phyloP scores from a whole-genome alignment of 2,113 vertebrate genomes.

The Motacilla tschutschensis region DNA sequence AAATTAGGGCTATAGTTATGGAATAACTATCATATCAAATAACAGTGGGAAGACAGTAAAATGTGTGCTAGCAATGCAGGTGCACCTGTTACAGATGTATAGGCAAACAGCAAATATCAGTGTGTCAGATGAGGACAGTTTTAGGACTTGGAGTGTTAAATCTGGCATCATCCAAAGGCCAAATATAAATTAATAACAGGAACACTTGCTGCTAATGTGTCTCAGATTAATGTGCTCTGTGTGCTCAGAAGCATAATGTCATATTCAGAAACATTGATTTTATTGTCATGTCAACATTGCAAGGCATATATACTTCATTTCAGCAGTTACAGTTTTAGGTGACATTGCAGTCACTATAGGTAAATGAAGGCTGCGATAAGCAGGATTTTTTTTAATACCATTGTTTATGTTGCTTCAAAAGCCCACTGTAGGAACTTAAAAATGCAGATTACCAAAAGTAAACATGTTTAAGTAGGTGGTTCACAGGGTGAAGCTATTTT shows the following conservation, averaged over 20 bases:
- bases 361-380: neutral
- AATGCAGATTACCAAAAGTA: conserved; percentile 18
- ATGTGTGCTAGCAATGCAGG: conserved; percentile 40
- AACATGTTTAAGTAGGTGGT: conserved; percentile 43
- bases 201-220: conserved; percentile 70
- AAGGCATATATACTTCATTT: conserved; percentile 38
- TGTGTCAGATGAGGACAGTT: conserved; percentile 79
- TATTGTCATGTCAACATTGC: conserved; percentile 69
- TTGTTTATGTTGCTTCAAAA: conserved; percentile 29
- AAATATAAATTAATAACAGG: conserved; percentile 75
- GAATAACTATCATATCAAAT: conserved; percentile 47
- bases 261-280: conserved; percentile 68
- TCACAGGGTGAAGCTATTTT: conserved; percentile 50
- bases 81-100: conserved; percentile 83
- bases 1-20: conserved; percentile 51
- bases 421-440: neutral
- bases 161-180: conserved; percentile 72
- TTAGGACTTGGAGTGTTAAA: conserved; percentile 62
- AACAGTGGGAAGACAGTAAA: conserved; percentile 51
- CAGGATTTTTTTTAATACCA: neutral
- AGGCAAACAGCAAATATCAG: conserved; percentile 74
- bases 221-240: conserved; percentile 57
- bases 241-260: conserved; percentile 56
- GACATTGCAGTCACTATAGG: neutral
- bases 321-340: neutral